Conservation (phyloP, 2,888 invertebrate genomes). For the Himalopsyche japonica region DNA sequence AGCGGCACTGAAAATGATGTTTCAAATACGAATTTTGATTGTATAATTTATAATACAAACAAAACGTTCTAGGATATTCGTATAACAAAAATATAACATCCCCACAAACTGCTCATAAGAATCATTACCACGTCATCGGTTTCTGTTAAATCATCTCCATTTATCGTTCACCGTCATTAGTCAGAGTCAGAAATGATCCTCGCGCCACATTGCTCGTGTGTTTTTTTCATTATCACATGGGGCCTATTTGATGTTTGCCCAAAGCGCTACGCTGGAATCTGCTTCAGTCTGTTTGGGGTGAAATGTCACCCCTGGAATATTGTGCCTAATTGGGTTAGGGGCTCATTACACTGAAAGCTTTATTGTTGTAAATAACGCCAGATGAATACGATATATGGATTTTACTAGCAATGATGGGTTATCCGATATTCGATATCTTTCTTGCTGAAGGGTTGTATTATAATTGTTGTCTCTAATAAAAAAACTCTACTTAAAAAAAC, state of each 20-base stretch:
- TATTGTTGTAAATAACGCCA: conserved; percentile 40
- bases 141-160: neutral
- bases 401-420: conserved; percentile 25
- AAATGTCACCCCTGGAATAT: conserved; percentile 29
- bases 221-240: conserved; percentile 14
- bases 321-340: conserved; percentile 40
- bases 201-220: conserved; percentile 13
- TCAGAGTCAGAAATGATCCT: conserved; percentile 14
- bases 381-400: conserved; percentile 29
- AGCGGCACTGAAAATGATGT: too few relatives aligned
- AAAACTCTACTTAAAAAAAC: too few relatives aligned
- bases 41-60: too few relatives aligned
- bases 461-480: neutral
- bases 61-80: too few relatives aligned
- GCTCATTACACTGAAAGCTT: conserved; percentile 41
- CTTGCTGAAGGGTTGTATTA: neutral
- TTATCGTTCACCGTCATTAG: conserved; percentile 7
- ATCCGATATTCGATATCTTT: neutral
- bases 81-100: neutral
- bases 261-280: conserved; percentile 5
- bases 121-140: conserved; percentile 18
- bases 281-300: conserved; percentile 13
- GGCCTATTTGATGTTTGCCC: conserved; percentile 11
- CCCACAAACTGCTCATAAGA: neutral
- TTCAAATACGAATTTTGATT: too few relatives aligned